Conservation (phyloP, 1,140 invertebrate species). For the Drosophila kurseongensis region DNA sequence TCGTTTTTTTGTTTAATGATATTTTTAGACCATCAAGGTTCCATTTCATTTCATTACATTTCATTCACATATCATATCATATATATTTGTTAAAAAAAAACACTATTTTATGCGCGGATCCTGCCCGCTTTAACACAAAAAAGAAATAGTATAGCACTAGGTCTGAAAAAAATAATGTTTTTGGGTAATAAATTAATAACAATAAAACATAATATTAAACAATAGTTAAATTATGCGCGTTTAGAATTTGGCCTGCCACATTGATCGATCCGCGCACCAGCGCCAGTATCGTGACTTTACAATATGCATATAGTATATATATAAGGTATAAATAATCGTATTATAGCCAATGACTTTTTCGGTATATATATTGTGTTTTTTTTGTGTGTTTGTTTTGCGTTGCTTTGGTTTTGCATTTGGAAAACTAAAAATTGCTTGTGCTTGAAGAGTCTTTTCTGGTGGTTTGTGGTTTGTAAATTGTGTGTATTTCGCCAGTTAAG, state of each 20-base stretch:
- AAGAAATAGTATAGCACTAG: slow-evolving; percentile 43
- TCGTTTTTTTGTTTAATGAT: slow-evolving; percentile 62
- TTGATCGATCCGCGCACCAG: slow-evolving; percentile 66
- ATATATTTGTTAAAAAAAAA: slow-evolving; percentile 45
- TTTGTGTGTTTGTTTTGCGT: slow-evolving; percentile 25
- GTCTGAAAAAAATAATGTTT: slow-evolving; percentile 47
- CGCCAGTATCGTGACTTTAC: slow-evolving; percentile 54
- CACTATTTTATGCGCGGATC: slow-evolving; percentile 63
- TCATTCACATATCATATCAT: slow-evolving; percentile 37
- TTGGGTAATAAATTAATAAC: slow-evolving; percentile 75
- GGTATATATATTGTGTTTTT: slow-evolving; percentile 12
- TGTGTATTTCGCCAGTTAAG: slow-evolving; percentile 28
- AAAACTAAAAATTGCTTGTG: slow-evolving; percentile 60
- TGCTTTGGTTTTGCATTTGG: slow-evolving; percentile 55
- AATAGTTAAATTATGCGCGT: slow-evolving; percentile 71
- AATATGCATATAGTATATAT: slow-evolving; percentile 44
- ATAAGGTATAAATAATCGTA: slow-evolving; percentile 40
- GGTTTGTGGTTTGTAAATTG: slow-evolving; percentile 38
- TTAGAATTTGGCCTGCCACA: slow-evolving; percentile 74
- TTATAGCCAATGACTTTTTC: slow-evolving; percentile 72
- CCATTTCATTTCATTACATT: slow-evolving; percentile 45
- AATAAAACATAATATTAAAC: slow-evolving; percentile 70
- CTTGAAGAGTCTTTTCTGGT: slow-evolving; percentile 50
- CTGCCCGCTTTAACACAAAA: slow-evolving; percentile 76
- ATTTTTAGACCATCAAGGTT: slow-evolving; percentile 84